Evolutionary conservation across 1,140 invertebrate genomes (phyloP).

Genomic region (Drosophila novamexicana): DNA sequence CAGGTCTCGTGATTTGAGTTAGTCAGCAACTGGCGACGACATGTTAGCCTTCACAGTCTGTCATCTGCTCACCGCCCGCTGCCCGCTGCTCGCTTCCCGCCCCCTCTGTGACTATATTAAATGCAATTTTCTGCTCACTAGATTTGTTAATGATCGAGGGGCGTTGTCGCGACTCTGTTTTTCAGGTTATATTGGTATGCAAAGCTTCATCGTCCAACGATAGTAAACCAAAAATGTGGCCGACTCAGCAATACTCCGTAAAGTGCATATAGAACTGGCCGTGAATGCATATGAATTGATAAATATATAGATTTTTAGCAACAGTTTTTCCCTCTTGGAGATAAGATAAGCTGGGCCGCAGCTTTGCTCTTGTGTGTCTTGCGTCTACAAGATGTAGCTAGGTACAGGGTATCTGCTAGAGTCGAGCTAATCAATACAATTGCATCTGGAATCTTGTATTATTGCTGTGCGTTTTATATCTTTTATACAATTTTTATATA

Average conservation of each 20-base stretch:
- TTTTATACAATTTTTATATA: no score
- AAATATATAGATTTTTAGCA: no score
- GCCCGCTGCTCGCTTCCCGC: neutral
- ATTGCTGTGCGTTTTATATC: no score
- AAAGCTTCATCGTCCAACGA: neutral
- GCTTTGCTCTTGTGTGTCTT: no score
- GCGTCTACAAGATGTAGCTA: neutral
- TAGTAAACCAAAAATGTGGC: neutral
- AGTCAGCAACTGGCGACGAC: constrained; percentile 24
- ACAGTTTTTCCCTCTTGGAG: no score
- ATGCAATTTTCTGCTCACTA: constrained; percentile 46
- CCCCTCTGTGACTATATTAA: constrained; percentile 1
- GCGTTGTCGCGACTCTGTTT: constrained; percentile 17
- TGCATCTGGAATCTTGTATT: neutral
- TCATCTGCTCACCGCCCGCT: neutral
- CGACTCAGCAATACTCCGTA: neutral
- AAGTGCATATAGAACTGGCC: no score
- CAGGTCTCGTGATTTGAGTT: constrained; percentile 41
- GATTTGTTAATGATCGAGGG: constrained; percentile 36
- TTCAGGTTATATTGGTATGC: constrained; percentile 11
- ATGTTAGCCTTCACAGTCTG: constrained; percentile 10
- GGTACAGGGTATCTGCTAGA: neutral
- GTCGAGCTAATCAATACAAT: constrained; percentile 6
- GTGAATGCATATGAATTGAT: no score
- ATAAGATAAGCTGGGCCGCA: no score